Base-by-base conservation (phyloP, 1,140 invertebrate species). In the Drosophila rufa region DNA sequence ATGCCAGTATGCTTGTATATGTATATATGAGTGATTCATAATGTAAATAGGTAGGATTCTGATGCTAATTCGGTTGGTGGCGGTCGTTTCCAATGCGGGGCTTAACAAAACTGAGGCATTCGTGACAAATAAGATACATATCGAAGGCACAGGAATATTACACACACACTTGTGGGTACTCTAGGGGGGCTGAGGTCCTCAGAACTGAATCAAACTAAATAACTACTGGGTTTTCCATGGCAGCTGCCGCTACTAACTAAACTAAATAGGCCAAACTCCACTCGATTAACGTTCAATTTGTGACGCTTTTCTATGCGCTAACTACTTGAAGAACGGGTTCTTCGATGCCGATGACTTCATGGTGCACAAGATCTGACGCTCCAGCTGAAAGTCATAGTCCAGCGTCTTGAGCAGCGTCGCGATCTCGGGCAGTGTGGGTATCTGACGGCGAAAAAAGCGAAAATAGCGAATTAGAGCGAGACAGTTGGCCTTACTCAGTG, bases 351-450 rank as follows among this genome's bases (percentile, higher is more conserved):
- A 87, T 7, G 91, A 92, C 79, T 93, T 93, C 80, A 92, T 93
- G 42, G 92, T 93, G 78, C 92, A 93, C 30, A 93, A 73, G 22
- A 89, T 92, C 77, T 93, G 92, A 46, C 92, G 91, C 45, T 93
- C 92, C 64, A 93, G 61, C 67, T 93, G 92, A 70, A 93, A 93
- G 73, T 92, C 91, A 77, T 93, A 93, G 55, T 93, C 92, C 33
- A 93, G 66, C 4, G 75, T 61, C 56, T 83, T 79, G 15, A 92
- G 69, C 59, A 92, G 53, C 42, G 76, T 69, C 33, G 82, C 62
- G 33, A 91, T 82, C 69, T 91, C 82, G 59, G 87, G 84, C 75
- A 93, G 58, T 82, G 73, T 74, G 7, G 91, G 81, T 57, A 86
- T 70, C 89, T 92, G 33, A 33, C 5, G 59, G 33, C 12, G 22